Evolutionary conservation across 2,888 invertebrate genomes (phyloP).

Genomic region (Dynastes hyllus): DNA sequence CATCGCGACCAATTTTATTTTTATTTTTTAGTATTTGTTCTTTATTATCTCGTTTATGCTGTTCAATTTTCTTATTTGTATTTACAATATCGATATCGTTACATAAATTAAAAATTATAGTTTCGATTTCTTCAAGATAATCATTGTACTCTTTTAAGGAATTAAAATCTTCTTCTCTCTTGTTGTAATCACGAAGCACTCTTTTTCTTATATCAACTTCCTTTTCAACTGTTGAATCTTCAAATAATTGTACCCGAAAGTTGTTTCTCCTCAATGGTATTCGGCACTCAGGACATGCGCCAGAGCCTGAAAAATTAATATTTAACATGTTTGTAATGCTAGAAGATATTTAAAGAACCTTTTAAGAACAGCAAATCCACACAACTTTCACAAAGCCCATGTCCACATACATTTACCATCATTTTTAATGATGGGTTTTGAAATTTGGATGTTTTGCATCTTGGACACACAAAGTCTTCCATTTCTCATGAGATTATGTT

Average conservation of each 20-base stretch:
- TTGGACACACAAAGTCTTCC: slow-evolving; percentile 93
- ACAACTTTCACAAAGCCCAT: slow-evolving; percentile 97
- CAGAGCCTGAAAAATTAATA: slow-evolving; percentile 80
- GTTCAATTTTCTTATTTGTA: slow-evolving; percentile 92
- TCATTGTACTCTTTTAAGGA: slow-evolving; percentile 92
- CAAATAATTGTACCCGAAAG: slow-evolving; percentile 95
- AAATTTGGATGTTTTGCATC: slow-evolving; percentile 98
- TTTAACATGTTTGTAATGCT: slow-evolving; percentile 8
- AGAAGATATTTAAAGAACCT: slow-evolving; percentile 74
- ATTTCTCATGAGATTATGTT: slow-evolving; percentile 67
- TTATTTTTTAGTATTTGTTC: slow-evolving; percentile 89
- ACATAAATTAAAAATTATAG: slow-evolving; percentile 90
- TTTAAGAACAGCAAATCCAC: slow-evolving; percentile 96
- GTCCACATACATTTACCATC: slow-evolving; percentile 99
- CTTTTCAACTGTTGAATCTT: slow-evolving; percentile 97
- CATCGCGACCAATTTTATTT: slow-evolving; percentile 84
- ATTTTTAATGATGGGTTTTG: slow-evolving; percentile 96
- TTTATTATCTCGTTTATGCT: slow-evolving; percentile 92
- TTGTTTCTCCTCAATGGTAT: slow-evolving; percentile 90
- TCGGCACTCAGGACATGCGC: slow-evolving; percentile 95
- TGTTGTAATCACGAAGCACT: slow-evolving; percentile 93
- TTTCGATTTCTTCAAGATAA: slow-evolving; percentile 96
- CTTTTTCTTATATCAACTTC: slow-evolving; percentile 96
- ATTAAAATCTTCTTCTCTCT: slow-evolving; percentile 94
- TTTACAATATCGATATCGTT: slow-evolving; percentile 92